These are phyloP conservation scores for Chlorodrepanis virens DNA, from an alignment of 2,113 vertebrate species.

Conservation along the genomic window DNA sequence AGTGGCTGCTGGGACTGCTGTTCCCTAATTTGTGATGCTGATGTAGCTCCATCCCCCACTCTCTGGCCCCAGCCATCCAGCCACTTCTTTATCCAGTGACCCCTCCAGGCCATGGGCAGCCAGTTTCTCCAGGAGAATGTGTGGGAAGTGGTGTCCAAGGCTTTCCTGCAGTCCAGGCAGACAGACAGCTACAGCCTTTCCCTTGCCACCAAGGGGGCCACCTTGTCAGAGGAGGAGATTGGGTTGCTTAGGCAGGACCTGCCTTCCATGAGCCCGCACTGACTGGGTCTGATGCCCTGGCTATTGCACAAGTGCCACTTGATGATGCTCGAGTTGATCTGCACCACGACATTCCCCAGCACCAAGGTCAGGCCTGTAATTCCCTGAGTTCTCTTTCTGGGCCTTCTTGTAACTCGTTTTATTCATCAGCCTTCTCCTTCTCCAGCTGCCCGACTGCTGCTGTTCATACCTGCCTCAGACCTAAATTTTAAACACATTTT, in stretches of 20 bases:
- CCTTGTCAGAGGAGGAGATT: background rate
- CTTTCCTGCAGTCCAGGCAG: background rate
- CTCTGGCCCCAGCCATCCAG: background rate
- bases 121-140: background rate
- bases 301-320: background rate
- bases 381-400: background rate
- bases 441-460: background rate
- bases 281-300: background rate
- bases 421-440: background rate
- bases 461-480: background rate
- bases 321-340: background rate
- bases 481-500: background rate
- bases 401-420: background rate
- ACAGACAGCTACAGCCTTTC: background rate
- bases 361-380: no score
- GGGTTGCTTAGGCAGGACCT: background rate
- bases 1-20: accelerated
- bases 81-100: background rate
- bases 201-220: accelerated
- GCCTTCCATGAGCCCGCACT: background rate
- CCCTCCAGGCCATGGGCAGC: background rate
- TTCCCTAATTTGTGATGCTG: accelerated
- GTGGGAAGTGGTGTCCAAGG: background rate
- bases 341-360: background rate
- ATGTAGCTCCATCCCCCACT: background rate